Conservation (phyloP, 2,113 vertebrate species). For the Corythoichthys intestinalis region DNA sequence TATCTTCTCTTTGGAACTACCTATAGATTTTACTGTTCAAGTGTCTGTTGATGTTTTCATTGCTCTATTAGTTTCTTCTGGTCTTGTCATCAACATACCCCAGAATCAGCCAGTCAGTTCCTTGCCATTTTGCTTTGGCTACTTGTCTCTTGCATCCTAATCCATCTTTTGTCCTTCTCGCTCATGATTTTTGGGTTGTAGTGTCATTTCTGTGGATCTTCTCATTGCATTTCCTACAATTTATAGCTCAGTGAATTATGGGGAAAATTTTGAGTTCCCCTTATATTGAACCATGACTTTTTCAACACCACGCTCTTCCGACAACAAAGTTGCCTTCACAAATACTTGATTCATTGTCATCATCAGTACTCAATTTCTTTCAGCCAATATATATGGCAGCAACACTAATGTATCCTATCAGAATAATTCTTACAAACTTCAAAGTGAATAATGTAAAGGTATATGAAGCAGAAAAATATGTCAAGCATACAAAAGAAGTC, state of each 20-base stretch:
- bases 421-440: too few species aligned
- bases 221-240: not conserved
- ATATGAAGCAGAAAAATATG: too few species aligned
- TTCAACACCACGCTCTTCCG: not conserved
- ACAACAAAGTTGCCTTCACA: not conserved
- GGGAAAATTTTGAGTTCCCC: not conserved
- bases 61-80: not conserved
- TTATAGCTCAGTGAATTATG: not conserved
- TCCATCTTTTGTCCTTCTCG: not conserved
- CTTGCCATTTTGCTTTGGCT: not conserved
- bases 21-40: not conserved
- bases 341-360: too few species aligned
- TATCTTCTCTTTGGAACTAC: not conserved
- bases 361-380: too few species aligned
- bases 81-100: not conserved
- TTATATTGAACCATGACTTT: not conserved
- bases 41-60: not conserved
- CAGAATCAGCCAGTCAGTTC: not conserved
- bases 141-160: not conserved
- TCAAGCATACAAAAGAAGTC: too few species aligned
- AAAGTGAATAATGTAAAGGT: too few species aligned
- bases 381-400: too few species aligned
- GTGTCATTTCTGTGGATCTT: not conserved
- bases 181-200: not conserved
- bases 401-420: too few species aligned